Evolutionary conservation across 2,888 invertebrate genomes (phyloP), one percentile per base, ranked within the genome.

Genomic region (Muscina levida): DNA sequence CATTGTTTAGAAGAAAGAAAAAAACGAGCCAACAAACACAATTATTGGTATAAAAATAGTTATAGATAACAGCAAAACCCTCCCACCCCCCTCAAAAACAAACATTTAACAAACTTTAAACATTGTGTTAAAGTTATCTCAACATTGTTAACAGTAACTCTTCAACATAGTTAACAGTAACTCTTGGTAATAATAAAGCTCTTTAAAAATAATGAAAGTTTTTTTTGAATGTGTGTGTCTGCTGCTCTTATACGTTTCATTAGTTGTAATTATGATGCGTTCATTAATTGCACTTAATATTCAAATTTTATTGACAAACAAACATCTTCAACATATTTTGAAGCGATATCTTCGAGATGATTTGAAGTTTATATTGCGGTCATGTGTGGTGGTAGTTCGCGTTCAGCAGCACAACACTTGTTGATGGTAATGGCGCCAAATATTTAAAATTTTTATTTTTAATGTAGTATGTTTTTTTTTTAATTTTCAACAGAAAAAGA

Each of bases 241-340:
- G 13, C 31, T 26, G 13, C 26, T 13, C n/a, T 56, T 13, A 53
- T 8, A 31, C 13, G 37, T 37, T 17, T 59, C 31, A 31, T 31
- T 31, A 8, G n/a, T 62, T 19, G 31, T 44, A 53, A 67, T 59
- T 72, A 46, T 17, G 44, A 75, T 59, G 57, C 13, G 5, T 46
- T 79, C 56, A 65, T 68, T 76, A 76, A 57, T 48, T 72, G 56
- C 68, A 72, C 51, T 73, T 46, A 37, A 74, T 59, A 77, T 77
- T 51, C 42, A 70, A 53, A 44, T 10, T 57, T 4, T 48, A 48
- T 48, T 48, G 48, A 48, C 48, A 48, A 46, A 46, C 46, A 46
- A 48, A 46, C 1, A 6, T 15, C 48, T 19, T 48, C 2, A 48
- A 46, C 19, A 48, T 37, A 10, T 46, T n/a, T 46, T 5, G 46